Conservation (phyloP, 2,888 invertebrate species). For the Lithophane leautieri region DNA sequence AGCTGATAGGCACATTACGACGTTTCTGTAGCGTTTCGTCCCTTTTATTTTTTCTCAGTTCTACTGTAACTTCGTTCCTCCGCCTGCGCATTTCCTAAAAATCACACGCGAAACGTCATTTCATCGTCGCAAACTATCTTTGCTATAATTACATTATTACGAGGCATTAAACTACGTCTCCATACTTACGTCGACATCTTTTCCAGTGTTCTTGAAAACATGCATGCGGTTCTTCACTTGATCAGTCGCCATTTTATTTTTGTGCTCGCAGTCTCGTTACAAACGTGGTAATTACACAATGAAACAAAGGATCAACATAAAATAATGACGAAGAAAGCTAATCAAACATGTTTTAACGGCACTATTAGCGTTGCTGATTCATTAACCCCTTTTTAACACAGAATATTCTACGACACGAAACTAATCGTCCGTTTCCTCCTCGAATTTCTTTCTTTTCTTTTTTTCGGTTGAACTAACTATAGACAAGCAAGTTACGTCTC, state of each 20-base stretch:
- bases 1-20: constrained; percentile 97
- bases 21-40: constrained; percentile 99
- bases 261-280: constrained; percentile 81
- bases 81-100: constrained; percentile 98
- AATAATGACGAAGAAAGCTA: constrained; percentile 81
- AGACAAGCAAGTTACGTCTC: constrained; percentile 72
- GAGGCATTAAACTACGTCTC: constrained; percentile 37
- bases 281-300: constrained; percentile 84
- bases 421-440: constrained; percentile 81
- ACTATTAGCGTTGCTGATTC: constrained; percentile 83
- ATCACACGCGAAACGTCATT: constrained; percentile 64
- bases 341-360: constrained; percentile 86
- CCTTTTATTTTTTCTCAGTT: constrained; percentile 99
- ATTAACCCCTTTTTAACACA: constrained; percentile 81
- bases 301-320: constrained; percentile 86
- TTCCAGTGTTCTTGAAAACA: constrained; percentile 99
- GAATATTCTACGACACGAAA: constrained; percentile 84
- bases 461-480: constrained; percentile 68
- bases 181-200: constrained; percentile 99
- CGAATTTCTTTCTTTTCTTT: constrained; percentile 77
- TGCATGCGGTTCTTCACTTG: constrained; percentile 96
- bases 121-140: constrained; percentile 29
- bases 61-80: constrained; percentile 98
- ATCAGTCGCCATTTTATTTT: constrained; percentile 94
- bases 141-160: constrained; percentile 35